Base-by-base conservation (phyloP, 1,140 invertebrate species). In the Teleogryllus occipitalis region DNA sequence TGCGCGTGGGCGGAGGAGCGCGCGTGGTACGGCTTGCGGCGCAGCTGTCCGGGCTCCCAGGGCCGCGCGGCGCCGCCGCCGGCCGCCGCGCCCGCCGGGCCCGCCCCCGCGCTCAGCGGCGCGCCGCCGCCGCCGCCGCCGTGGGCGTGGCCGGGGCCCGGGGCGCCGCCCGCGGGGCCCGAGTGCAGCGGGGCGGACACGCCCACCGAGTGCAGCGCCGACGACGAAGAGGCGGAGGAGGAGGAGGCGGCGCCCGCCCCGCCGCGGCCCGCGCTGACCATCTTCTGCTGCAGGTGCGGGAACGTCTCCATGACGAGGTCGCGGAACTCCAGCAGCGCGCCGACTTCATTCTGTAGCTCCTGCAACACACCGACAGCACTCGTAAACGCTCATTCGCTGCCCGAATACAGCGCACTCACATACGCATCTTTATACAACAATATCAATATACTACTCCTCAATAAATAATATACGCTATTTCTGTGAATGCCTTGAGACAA, bases 241-340 rank as follows among this genome's bases (percentile, higher is more conserved):
- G 86, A 85, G 80, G 86, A 85, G 82, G 87, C 87, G 80, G 85
- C 84, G 76, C 80, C 83, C 12, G 10, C 54, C 2, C 54, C 18
- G 0, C 54, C 54, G 54, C 54, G 54, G 21, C 22, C 72, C 22
- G 79, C n/a, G 81, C 86, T 85, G 78, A 88, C 88, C 91, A 95
- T 91, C 88, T 95, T 95, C 83, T 91, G 91, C 84, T 93, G 91
- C 84, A 96, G 90, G 88, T 95, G 94, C 82, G 95, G 95, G 88
- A 96, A 95, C 81, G 94, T 93, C 90, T 95, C 93, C 89, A 96
- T 94, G 88, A 96, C 94, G 89, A 95, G 90, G 87, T 95, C 93
- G 87, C 94, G 92, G 86, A 96, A 96, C 87, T 95, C 94, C 86
- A 96, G 90, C 80, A 96, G 86, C 81, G 94, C 94, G 76, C 94